These are phyloP conservation scores for Iselma pallidipennis DNA, from an alignment of 2,888 invertebrate genomes.

Conservation along the genomic window DNA sequence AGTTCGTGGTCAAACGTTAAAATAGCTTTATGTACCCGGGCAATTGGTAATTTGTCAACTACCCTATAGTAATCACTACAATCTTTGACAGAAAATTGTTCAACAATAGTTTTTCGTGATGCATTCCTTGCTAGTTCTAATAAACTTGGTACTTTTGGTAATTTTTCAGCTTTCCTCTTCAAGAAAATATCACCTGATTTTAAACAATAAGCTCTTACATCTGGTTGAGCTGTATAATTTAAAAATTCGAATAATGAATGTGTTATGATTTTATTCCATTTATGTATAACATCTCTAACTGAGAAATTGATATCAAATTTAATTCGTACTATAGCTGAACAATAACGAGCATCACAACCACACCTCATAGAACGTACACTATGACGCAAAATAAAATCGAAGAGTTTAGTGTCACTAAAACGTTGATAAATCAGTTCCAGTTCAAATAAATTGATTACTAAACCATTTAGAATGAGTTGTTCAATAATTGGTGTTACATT, in stretches of 20 bases:
- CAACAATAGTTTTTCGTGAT: not conserved
- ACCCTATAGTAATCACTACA: not conserved
- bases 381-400: not conserved
- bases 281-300: not conserved
- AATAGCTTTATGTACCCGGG: not conserved
- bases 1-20: not conserved
- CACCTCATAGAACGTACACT: not conserved
- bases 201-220: not conserved
- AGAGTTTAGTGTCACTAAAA: not conserved
- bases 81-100: not conserved
- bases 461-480: not conserved
- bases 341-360: not conserved
- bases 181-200: not conserved
- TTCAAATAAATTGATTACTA: not conserved
- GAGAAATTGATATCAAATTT: not conserved
- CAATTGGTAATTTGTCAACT: not conserved
- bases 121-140: not conserved
- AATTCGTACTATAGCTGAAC: not conserved
- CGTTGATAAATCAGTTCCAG: not conserved
- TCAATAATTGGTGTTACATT: not conserved
- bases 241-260: not conserved
- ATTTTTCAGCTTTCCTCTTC: not conserved
- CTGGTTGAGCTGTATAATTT: not conserved
- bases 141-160: not conserved
- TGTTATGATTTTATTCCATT: not conserved